Base-by-base conservation (phyloP, 2,888 invertebrate species). In the Ectemnius cavifrons region DNA sequence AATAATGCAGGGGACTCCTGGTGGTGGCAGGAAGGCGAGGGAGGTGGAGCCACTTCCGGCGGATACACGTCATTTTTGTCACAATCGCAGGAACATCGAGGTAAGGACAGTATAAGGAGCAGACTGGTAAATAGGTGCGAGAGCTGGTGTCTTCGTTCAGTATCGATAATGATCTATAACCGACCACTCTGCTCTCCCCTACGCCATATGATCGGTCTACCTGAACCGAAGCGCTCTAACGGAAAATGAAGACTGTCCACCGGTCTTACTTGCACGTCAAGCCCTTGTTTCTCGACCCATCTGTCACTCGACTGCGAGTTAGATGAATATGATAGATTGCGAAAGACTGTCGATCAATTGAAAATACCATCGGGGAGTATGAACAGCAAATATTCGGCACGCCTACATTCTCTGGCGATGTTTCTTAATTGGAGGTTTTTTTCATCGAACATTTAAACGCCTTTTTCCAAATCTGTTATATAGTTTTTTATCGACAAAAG, bases 11-110 rank as follows among this genome's bases (percentile, higher is more conserved):
- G 83, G 84, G 74, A 81, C 78, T 76, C 71, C 68, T 59, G 37
- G 37, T 37, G 68, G 65, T 77, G 77, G 65, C 77, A 69, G 76
- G 80, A 80, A 72, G 63, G 73, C 28, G 72, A 67, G 68, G 77
- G 78, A 84, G 85, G 84, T 86, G 85, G 83, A 79, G 16, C 78
- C 80, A 84, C 87, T 89, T 91, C 91, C 91, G 91, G 86, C 90
- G 91, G 91, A 91, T 90, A 89, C 88, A 83, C 87, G 85, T 90
- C 87, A 91, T 91, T 91, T 90, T 91, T 90, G 91, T 91, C 90
- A 89, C 89, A 89, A 90, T 90, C 90, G 89, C 85, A 85, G 86
- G 85, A 87, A 88, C 88, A 89, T 89, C 88, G 37, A 37, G 11
- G 8, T 37, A 87, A 85, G 78, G 66, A 83, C 84, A 80, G 86